A percentile compares a stretch with the other conserved stretches of the same genome.
Evolutionary conservation across 2,888 invertebrate genomes (phyloP).

Genomic region (Schrankia costaestrigalis): DNA sequence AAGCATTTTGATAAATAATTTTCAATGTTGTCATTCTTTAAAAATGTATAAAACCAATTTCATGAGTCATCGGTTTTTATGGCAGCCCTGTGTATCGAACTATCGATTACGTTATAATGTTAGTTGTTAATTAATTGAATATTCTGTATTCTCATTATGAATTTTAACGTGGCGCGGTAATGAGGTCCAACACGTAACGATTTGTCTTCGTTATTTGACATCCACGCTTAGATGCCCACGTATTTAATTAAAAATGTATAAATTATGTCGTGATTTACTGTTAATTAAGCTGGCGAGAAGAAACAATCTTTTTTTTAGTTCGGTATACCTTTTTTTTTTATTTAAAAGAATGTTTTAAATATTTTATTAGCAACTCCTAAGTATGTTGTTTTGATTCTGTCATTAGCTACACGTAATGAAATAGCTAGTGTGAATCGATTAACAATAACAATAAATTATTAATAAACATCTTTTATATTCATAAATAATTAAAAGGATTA

Average conservation of each 20-base stretch:
- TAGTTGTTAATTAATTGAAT: conserved; percentile 73
- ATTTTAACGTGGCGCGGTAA: conserved; percentile 67
- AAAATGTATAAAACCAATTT: background rate
- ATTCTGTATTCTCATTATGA: conserved; percentile 67
- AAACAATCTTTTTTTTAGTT: conserved; percentile 19
- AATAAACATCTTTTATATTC: too few relatives aligned
- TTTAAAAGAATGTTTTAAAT: conserved; percentile 11
- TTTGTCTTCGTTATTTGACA: conserved; percentile 68
- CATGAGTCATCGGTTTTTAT: background rate
- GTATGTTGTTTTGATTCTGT: conserved; percentile 2
- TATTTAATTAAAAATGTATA: conserved; percentile 59
- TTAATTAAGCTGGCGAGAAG: conserved; percentile 40
- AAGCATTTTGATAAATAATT: too few relatives aligned
- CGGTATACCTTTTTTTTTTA: conserved; percentile 7
- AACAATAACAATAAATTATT: too few relatives aligned
- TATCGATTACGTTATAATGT: conserved; percentile 59
- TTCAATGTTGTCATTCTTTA: too few relatives aligned
- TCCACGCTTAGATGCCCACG: conserved; percentile 46
- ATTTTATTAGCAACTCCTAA: conserved; percentile 8
- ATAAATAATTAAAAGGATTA: too few relatives aligned
- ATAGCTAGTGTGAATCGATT: too few relatives aligned
- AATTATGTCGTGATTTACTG: conserved; percentile 56
- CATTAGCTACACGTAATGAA: conserved; percentile 3
- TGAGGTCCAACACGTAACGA: conserved; percentile 55
- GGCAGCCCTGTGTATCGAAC: conserved; percentile 30